A percentile compares a stretch with the other conserved stretches of the same genome.
Conservation (phyloP, 2,797 vertebrate species). For the Anolis apletophallus region DNA sequence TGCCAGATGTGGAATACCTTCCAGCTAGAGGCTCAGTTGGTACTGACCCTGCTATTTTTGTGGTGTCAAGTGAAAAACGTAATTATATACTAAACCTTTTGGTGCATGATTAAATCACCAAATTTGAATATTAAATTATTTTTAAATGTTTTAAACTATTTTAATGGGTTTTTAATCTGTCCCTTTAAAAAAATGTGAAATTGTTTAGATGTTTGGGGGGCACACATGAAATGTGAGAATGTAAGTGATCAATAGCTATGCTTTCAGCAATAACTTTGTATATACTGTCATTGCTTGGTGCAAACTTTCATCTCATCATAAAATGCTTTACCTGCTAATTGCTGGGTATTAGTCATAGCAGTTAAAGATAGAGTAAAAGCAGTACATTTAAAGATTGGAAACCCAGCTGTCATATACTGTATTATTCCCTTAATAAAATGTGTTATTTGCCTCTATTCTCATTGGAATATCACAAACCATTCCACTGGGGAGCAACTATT, state of each 20-base stretch:
- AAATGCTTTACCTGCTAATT: background rate
- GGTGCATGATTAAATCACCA: too few species aligned
- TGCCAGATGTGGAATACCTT: too few species aligned
- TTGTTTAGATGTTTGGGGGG: background rate
- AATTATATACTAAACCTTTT: too few species aligned
- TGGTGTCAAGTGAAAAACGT: too few species aligned
- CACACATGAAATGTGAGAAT: background rate
- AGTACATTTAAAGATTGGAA: background rate
- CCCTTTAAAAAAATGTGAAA: background rate
- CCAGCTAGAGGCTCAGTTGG: too few species aligned
- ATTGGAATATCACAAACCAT: background rate
- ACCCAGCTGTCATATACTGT: background rate
- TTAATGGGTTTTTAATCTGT: background rate
- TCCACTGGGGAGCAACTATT: background rate
- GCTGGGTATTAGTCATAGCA: background rate
- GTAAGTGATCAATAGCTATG: background rate
- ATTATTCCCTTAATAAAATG: background rate
- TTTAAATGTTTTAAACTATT: too few species aligned
- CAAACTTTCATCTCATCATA: background rate
- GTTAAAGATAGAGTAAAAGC: background rate
- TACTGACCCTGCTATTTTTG: too few species aligned
- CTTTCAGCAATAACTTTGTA: background rate
- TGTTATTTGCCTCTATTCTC: background rate
- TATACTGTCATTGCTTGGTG: background rate
- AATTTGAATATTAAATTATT: too few species aligned